Conservation (phyloP, 53 echinoderm and acorn worm species). For the Paelopatides confundens region DNA sequence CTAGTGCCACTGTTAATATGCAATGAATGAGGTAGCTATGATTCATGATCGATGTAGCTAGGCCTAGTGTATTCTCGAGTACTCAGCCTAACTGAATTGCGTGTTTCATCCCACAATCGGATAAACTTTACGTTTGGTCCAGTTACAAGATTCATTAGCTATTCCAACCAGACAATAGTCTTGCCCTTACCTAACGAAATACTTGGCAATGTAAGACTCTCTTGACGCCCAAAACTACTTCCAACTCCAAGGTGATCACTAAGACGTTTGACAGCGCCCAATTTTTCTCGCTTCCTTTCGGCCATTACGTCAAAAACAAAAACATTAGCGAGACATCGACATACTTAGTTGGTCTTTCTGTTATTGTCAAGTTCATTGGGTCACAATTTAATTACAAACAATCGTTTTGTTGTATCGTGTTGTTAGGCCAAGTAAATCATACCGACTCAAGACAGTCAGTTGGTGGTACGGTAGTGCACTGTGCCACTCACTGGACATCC, state of each 20-base stretch:
- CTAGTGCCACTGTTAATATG: too few species aligned
- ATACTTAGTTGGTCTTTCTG: neutral
- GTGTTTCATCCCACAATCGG: too few species aligned
- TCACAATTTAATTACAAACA: neutral
- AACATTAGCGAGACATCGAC: neutral
- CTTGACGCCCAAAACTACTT: slow-evolving; percentile 21
- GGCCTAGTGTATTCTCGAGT: too few species aligned
- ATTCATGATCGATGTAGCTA: too few species aligned
- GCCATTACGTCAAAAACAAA: neutral
- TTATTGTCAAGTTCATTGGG: neutral
- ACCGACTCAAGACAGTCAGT: too few species aligned
- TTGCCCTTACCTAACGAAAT: slow-evolving; percentile 18
- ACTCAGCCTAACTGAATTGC: too few species aligned
- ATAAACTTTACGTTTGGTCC: too few species aligned
- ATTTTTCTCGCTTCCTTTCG: slow-evolving; percentile 26
- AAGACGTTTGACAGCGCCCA: slow-evolving; percentile 14
- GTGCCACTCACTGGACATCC: too few species aligned
- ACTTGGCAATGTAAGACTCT: slow-evolving; percentile 6
- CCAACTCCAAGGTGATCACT: slow-evolving; percentile 26
- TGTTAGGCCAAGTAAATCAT: neutral
- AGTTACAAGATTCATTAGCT: too few species aligned
- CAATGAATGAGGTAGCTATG: too few species aligned
- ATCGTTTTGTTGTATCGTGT: neutral
- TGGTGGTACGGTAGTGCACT: too few species aligned
- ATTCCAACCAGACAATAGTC: too few species aligned